phyloP scores from a whole-genome alignment of 2,797 vertebrate species.

The Botia almorhae region DNA sequence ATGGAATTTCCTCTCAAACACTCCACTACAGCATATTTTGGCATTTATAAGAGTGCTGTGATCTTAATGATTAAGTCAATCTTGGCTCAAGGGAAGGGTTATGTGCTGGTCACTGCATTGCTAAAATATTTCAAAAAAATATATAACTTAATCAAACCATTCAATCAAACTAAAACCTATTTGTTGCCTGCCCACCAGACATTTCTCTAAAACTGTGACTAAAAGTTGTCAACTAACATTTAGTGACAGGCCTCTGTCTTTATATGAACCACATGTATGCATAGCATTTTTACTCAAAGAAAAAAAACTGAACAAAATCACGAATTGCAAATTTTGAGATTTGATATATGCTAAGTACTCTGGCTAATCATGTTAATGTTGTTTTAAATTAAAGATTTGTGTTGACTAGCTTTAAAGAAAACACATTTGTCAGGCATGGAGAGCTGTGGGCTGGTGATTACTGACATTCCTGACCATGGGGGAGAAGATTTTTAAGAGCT shows the following conservation, averaged over 20 bases:
- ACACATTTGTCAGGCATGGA: conserved; percentile 34
- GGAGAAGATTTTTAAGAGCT: conserved; percentile 57
- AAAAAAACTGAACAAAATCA: background rate
- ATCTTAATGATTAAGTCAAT: conserved; percentile 36
- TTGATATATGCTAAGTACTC: background rate
- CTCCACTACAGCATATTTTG: conserved; percentile 23
- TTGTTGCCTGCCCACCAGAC: no score
- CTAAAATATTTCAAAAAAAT: conserved; percentile 32
- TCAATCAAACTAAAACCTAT: background rate
- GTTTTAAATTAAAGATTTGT: conserved; percentile 51
- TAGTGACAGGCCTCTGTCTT: background rate
- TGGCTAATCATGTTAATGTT: conserved; percentile 43
- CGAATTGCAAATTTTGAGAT: background rate
- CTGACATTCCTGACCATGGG: conserved; percentile 67
- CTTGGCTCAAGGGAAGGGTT: conserved; percentile 34
- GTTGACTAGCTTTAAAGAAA: conserved; percentile 53
- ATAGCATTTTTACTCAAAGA: background rate
- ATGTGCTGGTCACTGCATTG: conserved; percentile 23
- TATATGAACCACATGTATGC: background rate
- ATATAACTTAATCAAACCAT: conserved; percentile 12
- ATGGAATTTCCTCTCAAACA: conserved; percentile 46
- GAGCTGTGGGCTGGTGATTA: conserved; percentile 64
- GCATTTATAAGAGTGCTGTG: conserved; percentile 12
- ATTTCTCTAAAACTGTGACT: background rate
- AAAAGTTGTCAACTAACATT: background rate